A percentile compares a stretch with the other conserved stretches of the same genome.
phyloP scores from a whole-genome alignment of 2,888 invertebrate genomes.

The Phasia obesa region DNA sequence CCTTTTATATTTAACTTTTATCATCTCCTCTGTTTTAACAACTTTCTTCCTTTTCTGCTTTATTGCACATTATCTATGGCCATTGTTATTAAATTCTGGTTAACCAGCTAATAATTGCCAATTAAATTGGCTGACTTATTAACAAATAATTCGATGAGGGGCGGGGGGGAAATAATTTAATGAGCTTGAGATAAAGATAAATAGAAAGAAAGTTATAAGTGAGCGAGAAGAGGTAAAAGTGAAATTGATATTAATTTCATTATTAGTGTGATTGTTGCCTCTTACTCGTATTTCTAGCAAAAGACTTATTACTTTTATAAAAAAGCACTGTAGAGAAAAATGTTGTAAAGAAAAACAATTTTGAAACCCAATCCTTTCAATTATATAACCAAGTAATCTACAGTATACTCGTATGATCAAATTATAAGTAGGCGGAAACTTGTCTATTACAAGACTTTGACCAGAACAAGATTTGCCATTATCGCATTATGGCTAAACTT shows the following conservation, averaged over 20 bases:
- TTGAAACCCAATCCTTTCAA: too few relatives aligned
- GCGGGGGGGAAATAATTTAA: background rate
- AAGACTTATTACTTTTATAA: too few relatives aligned
- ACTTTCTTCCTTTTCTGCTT: background rate
- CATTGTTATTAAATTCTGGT: constrained; percentile 45
- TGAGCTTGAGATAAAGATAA: background rate
- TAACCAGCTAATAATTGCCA: constrained; percentile 57
- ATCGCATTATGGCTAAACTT: too few relatives aligned
- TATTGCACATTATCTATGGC: constrained; percentile 16
- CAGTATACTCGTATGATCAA: too few relatives aligned
- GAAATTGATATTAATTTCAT: background rate
- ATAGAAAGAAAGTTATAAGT: background rate
- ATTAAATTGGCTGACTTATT: constrained; percentile 50
- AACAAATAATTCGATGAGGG: constrained; percentile 4
- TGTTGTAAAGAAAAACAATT: too few relatives aligned
- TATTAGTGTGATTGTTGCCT: too few relatives aligned
- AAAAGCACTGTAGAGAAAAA: too few relatives aligned
- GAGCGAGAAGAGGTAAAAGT: background rate
- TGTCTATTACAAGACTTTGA: too few relatives aligned
- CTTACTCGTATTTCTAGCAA: too few relatives aligned
- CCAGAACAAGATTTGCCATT: too few relatives aligned
- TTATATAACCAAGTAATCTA: too few relatives aligned
- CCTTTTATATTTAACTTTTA: background rate
- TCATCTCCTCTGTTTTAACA: background rate
- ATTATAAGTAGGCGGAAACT: too few relatives aligned